A percentile compares a stretch with the other conserved stretches of the same genome.
phyloP scores from a whole-genome alignment of 2,113 vertebrate genomes.

The Myiopsitta monachus region DNA sequence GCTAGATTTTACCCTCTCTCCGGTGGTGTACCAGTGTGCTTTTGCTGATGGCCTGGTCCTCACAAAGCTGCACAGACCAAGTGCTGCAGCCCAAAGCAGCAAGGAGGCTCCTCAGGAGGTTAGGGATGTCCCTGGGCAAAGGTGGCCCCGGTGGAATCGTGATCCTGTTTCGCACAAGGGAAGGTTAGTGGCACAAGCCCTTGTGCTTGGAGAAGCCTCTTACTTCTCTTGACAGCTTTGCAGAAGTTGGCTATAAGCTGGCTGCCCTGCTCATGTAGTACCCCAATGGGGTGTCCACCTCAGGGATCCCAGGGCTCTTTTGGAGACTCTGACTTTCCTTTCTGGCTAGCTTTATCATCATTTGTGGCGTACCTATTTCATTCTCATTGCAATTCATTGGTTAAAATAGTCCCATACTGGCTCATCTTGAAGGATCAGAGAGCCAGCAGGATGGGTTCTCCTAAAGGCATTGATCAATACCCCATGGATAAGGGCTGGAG shows the following conservation, averaged over 20 bases:
- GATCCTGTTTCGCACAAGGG: background rate
- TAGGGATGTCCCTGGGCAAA: background rate
- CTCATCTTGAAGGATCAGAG: background rate
- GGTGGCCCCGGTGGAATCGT: accelerated
- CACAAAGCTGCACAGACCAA: background rate
- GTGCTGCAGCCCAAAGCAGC: background rate
- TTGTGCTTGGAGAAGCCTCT: background rate
- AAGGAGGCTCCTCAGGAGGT: background rate
- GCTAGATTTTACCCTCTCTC: background rate
- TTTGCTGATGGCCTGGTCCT: accelerated
- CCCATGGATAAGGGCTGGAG: background rate
- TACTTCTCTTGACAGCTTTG: background rate
- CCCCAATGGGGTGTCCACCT: background rate
- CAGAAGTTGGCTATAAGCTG: background rate
- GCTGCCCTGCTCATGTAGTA: background rate
- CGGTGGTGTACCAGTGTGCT: accelerated
- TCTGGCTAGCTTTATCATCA: background rate
- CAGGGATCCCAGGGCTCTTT: background rate
- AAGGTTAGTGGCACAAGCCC: background rate
- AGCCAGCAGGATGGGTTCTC: background rate
- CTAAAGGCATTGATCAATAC: background rate
- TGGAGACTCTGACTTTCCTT: background rate
- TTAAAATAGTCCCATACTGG: background rate
- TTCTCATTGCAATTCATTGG: background rate
- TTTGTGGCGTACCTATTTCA: background rate